Evolutionary conservation across 2,888 invertebrate genomes (phyloP), one percentile per base, ranked within the genome.

Genomic region (Cepaea hortensis): DNA sequence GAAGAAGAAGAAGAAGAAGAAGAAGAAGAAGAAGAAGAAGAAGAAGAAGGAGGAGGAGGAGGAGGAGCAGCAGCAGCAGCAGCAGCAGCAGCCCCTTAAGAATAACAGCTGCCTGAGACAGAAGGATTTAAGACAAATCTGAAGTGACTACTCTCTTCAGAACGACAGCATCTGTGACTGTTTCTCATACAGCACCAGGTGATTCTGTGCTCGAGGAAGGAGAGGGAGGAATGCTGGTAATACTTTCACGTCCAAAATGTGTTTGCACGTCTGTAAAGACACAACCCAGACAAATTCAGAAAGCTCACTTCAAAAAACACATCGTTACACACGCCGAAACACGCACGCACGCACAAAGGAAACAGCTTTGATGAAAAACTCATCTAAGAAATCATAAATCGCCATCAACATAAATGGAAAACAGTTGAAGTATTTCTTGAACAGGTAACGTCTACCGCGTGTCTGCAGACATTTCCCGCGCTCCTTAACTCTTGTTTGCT

Each of bases 361-460:
- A 72, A 11, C 5, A 5, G 23, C 20, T 73, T 50, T 76, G 76
- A 76, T 50, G 76, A 73, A 48, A 73, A 48, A 73, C 73, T 73
- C 20, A 18, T 50, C 13, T 46, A 18, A 6, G 55, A 9, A 76
- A 76, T 76, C 50, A 76, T 76, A 76, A 76, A 50, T 50, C 50
- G 20, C 76, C 48, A 76, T 76, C 20, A 76, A 18, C 50, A 76
- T 76, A 7, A 76, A 55, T 50, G 76, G 55, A 76, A 76, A 15
- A 76, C 76, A 55, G 4, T 55, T 20, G 4, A 20, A 18, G 20
- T 50, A 76, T 76, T 76, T 4, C 50, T 76, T 1, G 20, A 65
- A n/a, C 65, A 48, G 80, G 80, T 62, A 80, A 62, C 18, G 65
- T n/a, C n/a, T 23, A 5, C 55, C 3, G 9, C n/a, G 18, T 1